These are phyloP conservation scores for Delichon dasypus DNA, from an alignment of 2,797 vertebrate species.

Conservation along the genomic window DNA sequence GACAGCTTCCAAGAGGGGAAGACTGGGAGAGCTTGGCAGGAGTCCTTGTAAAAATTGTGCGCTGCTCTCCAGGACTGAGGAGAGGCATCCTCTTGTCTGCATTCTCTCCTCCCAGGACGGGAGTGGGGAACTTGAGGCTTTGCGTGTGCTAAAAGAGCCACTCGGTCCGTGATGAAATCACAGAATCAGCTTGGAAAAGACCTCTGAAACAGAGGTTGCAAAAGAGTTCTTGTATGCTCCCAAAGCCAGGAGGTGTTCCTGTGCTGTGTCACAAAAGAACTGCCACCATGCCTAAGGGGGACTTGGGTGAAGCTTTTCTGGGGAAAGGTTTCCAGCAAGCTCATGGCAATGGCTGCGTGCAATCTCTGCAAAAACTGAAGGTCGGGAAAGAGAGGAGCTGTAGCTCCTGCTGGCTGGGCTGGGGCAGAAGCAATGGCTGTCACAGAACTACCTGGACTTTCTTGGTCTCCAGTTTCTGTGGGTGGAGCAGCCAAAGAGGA, in stretches of 20 bases:
- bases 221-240: too few species aligned
- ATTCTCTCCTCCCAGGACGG: background rate
- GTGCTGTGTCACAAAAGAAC: background rate
- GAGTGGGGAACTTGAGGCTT: background rate
- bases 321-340: background rate
- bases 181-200: background rate
- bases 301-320: background rate
- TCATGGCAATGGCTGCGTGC: background rate
- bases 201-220: background rate
- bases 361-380: background rate
- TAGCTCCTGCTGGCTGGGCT: background rate
- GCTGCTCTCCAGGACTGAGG: background rate
- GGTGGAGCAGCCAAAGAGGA: background rate
- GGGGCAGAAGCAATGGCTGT: background rate
- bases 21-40: background rate
- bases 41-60: background rate
- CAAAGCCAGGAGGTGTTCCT: too few species aligned
- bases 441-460: background rate
- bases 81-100: background rate
- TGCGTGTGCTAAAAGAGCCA: background rate
- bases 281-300: background rate
- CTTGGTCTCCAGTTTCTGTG: accelerated
- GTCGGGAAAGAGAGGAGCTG: background rate
- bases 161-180: background rate
- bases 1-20: background rate